phyloP scores from a whole-genome alignment of 2,888 invertebrate species.

The Aethes cnicana region DNA sequence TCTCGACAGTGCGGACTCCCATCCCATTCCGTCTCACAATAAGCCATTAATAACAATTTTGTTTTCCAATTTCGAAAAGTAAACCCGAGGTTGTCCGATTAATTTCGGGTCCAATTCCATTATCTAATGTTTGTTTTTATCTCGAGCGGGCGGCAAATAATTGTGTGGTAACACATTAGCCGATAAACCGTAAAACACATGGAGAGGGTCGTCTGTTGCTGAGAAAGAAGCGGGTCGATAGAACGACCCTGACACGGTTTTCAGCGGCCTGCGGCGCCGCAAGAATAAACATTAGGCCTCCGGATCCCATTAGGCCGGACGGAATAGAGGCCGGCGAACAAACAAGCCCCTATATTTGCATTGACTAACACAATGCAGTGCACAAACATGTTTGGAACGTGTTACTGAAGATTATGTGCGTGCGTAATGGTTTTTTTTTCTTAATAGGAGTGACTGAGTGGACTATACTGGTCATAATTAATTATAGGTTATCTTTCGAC shows the following conservation, averaged over 20 bases:
- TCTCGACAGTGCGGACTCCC: neutral
- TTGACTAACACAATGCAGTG: conserved; percentile 32
- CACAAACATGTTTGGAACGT: conserved; percentile 34
- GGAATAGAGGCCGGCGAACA: conserved; percentile 47
- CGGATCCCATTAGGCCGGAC: conserved; percentile 52
- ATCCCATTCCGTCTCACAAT: neutral
- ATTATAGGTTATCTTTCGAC: too few species aligned
- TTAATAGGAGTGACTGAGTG: too few species aligned
- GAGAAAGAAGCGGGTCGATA: conserved; percentile 76
- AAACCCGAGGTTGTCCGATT: conserved; percentile 6
- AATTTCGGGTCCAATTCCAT: conserved; percentile 20
- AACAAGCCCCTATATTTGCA: conserved; percentile 48
- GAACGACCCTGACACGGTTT: conserved; percentile 78
- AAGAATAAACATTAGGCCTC: conserved; percentile 71
- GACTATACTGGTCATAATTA: too few species aligned
- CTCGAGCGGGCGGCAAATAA: conserved; percentile 37
- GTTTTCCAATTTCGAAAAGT: conserved; percentile 10
- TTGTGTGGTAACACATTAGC: conserved; percentile 51
- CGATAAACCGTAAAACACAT: conserved; percentile 59
- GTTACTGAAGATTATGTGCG: neutral
- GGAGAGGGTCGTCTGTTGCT: conserved; percentile 59
- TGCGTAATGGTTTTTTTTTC: neutral
- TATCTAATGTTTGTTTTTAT: conserved; percentile 32
- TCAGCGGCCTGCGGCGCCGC: conserved; percentile 60
- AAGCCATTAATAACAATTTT: conserved; percentile 22